phyloP scores from a whole-genome alignment of 2,888 invertebrate genomes.

The Loripinus fragilis region DNA sequence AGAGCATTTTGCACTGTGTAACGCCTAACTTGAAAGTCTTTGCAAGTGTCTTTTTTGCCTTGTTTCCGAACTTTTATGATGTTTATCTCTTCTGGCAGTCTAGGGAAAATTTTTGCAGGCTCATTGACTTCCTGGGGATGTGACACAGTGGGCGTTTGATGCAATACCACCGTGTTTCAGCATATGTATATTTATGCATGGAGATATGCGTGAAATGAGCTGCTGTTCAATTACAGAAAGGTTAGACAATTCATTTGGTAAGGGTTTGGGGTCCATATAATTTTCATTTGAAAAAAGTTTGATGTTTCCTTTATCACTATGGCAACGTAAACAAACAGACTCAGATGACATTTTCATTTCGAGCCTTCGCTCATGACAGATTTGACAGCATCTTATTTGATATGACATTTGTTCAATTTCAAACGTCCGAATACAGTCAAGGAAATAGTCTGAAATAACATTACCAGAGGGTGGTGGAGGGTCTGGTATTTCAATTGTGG shows the following conservation, averaged over 20 bases:
- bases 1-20: conserved; percentile 41
- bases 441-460: too few species aligned
- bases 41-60: conserved; percentile 47
- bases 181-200: neutral
- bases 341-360: conserved; percentile 30
- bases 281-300: too few species aligned
- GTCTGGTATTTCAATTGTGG: too few species aligned
- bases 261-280: too few species aligned
- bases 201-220: neutral
- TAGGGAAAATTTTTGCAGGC: conserved; percentile 29
- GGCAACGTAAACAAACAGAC: conserved; percentile 8
- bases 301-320: too few species aligned
- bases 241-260: neutral
- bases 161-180: conserved; percentile 55
- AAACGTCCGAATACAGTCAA: neutral
- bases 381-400: conserved; percentile 24
- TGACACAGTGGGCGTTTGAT: conserved; percentile 52
- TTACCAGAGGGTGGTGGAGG: too few species aligned
- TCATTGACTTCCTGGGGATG: conserved; percentile 53
- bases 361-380: conserved; percentile 30
- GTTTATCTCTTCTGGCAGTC: conserved; percentile 41
- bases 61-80: conserved; percentile 39
- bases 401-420: conserved; percentile 36
- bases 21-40: conserved; percentile 48
- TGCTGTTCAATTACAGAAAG: neutral